Conservation (phyloP, 2,113 vertebrate genomes). For the Puntigrus tetrazona region DNA sequence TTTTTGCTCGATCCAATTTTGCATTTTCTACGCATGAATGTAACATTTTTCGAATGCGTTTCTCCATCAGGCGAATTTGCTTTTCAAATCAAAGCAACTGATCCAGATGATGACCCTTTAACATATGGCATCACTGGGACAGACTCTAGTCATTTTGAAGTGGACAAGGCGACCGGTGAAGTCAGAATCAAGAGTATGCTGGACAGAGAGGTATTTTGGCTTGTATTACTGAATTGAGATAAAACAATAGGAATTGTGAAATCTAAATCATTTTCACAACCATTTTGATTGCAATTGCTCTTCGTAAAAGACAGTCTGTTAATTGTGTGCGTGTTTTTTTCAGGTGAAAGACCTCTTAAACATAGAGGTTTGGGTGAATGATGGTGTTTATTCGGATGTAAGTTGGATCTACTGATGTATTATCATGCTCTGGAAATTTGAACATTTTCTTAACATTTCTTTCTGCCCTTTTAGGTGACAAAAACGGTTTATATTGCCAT, state of each 20-base stretch:
- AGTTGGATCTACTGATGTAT: background rate
- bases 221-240: background rate
- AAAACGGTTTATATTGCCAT: conserved; percentile 49
- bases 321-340: background rate
- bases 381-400: conserved; percentile 26
- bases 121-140: conserved; percentile 56
- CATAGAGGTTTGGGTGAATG: background rate
- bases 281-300: background rate
- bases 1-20: background rate
- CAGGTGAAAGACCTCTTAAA: background rate
- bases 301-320: background rate
- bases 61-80: conserved; percentile 52
- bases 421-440: too few relatives aligned
- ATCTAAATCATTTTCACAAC: background rate
- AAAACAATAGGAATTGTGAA: background rate
- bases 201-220: conserved; percentile 76
- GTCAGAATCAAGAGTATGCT: conserved; percentile 57
- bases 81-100: conserved; percentile 71
- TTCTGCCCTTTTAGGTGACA: conserved; percentile 56
- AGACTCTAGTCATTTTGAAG: conserved; percentile 62
- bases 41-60: conserved; percentile 4
- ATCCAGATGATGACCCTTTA: conserved; percentile 51
- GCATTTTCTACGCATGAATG: background rate
- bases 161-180: background rate
- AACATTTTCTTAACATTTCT: background rate